Base-by-base conservation (phyloP, 2,888 invertebrate genomes). In the Leptothorax acervorum region DNA sequence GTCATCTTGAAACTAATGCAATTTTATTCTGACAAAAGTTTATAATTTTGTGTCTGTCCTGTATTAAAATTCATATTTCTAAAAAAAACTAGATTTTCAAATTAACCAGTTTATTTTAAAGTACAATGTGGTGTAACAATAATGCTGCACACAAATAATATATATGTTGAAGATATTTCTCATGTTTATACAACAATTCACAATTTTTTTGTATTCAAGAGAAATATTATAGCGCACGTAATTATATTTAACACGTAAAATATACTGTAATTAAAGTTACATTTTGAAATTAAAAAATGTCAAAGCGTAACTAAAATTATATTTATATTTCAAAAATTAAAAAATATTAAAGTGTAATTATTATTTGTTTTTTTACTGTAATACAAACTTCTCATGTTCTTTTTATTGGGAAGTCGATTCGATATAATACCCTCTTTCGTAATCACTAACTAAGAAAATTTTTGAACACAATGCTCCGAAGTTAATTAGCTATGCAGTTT, bases 401-500 rank as follows among this genome's bases (percentile, higher is more conserved):
- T 79, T 85, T 74, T 76, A 31, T 57, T 62, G 31, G 6, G 9
- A 31, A 51, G 63, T 76, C 4, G 11, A 53, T 12, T 45, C 39
- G 6, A 51, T 76, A 53, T 65, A 75, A 63, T 63, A 23, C 35
- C 12, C 5, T 76, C n/a, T 73, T 76, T 8, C 45, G 39, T 62
- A 85, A 68, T 62, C 55, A 73, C 11, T 51, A 23, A 11, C 28
- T 18, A 83, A 45, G 23, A 39, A 74, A 83, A 79, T 74, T 60
- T 39, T 68, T 79, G 39, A 79, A 53, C 39, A 48, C 23, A 62
- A 39, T 60, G 12, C 31, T 73, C n/a, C 35, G 55, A 68, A 48
- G 23, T 76, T 76, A 84, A 84, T 86, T 76, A 85, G 55, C 28
- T 63, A 57, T 70, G 63, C 70, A 75, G 55, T 70, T 81, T 62